phyloP scores from a whole-genome alignment of 2,797 vertebrate species.

The Sternotherus odoratus region DNA sequence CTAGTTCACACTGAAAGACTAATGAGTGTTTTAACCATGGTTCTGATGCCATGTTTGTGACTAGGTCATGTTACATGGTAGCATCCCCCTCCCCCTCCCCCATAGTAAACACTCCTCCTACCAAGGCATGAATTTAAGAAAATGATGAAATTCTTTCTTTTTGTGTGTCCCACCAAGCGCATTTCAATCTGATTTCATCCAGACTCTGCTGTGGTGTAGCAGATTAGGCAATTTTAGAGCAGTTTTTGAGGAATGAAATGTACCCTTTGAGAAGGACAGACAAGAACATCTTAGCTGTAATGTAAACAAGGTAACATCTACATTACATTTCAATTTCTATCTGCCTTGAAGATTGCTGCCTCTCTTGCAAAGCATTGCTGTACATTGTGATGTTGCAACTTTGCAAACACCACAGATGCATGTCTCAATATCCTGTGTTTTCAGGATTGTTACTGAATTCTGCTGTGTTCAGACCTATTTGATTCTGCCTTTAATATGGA shows the following conservation, averaged over 20 bases:
- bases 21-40: not conserved
- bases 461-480: not conserved
- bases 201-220: not conserved
- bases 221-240: not conserved
- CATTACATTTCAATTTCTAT: not conserved
- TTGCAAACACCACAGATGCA: not conserved
- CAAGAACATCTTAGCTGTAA: not conserved
- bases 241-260: not conserved
- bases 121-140: not conserved
- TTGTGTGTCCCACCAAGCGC: not conserved
- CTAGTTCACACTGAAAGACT: not conserved
- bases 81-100: not conserved
- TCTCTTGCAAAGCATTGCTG: not conserved
- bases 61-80: not conserved
- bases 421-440: not conserved
- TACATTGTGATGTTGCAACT: not conserved
- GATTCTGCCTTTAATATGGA: not conserved
- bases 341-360: not conserved
- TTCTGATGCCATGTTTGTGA: not conserved
- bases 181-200: not conserved
- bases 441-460: not conserved
- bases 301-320: not conserved
- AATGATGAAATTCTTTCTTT: not conserved
- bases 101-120: not conserved
- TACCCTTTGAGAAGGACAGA: not conserved